Evolutionary conservation across 1,140 invertebrate genomes (phyloP).

Genomic region (Cotesia typhae): DNA sequence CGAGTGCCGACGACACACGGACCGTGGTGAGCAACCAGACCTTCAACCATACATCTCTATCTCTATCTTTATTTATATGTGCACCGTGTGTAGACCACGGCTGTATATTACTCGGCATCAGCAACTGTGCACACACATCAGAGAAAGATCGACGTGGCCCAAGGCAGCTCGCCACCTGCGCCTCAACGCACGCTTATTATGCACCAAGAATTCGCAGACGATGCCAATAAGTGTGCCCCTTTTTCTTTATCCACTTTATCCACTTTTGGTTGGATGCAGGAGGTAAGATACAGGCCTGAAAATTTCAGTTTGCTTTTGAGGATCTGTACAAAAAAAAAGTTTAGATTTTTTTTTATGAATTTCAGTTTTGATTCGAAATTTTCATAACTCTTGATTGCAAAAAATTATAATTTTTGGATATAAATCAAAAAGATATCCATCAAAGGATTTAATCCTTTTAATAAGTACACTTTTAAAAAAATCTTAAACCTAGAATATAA

Average conservation of each 20-base stretch:
- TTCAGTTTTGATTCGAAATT: too few relatives aligned
- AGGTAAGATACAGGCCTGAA: background rate
- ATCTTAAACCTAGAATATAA: too few relatives aligned
- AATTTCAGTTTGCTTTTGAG: conserved; percentile 25
- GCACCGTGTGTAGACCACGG: background rate
- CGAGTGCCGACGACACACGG: conserved; percentile 27
- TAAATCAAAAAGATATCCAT: too few relatives aligned
- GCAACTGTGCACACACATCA: background rate
- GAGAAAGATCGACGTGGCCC: conserved; percentile 20
- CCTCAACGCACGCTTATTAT: conserved; percentile 31
- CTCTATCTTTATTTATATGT: too few relatives aligned
- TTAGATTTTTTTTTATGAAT: too few relatives aligned
- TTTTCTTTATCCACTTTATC: background rate
- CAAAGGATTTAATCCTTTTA: too few relatives aligned
- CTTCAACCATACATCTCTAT: background rate
- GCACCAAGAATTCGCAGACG: conserved; percentile 26
- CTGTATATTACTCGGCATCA: too few relatives aligned
- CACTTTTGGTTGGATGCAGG: background rate
- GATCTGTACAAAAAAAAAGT: background rate
- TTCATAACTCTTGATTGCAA: too few relatives aligned
- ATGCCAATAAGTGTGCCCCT: conserved; percentile 31
- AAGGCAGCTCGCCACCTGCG: conserved; percentile 33
- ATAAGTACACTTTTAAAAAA: too few relatives aligned
- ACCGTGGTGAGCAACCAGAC: conserved; percentile 14
- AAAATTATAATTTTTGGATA: too few relatives aligned